Evolutionary conservation across 2,797 vertebrate genomes (phyloP), one percentile per base, ranked within the genome.

Genomic region (Crypturellus tataupa): DNA sequence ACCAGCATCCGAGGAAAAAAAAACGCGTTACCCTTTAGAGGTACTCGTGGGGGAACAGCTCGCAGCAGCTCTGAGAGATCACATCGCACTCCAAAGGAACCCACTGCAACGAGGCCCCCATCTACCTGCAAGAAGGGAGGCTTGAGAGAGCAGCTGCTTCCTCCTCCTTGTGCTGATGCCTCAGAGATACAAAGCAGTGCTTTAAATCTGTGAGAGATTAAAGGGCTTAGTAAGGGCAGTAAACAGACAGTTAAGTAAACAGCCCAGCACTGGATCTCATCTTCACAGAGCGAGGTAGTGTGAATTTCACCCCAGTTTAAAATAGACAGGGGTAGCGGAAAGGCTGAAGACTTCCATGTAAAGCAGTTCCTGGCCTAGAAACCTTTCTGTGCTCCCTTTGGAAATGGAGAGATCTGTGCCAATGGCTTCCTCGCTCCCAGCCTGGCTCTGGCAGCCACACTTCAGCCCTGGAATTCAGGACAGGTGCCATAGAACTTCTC

Each of bases 171-270:
- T 81, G 91, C 40, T 81, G 72, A 81, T 68, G 85, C 80, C 88
- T 78, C 71, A 77, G 88, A 90, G 94, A 89, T 89, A 90, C 83
- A 89, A 80, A 92, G 77, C 77, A 90, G 87, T 33, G 91, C 94
- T 95, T 97, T 65, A 92, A 90, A 88, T 86, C 76, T 87, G 67
- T 16, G 76, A 93, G 76, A 95, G 95, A 93, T 35, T 56, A 75
- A 95, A 83, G 95, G 97, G 95, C 96, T 94, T 92, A 55, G 47
- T 82, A 96, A 94, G 91, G 89, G 86, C 91, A 94, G 94, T 94
- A 97, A 97, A 97, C 95, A 95, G 31, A 68, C 80, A 97, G 93
- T 91, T 95, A 94, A 94, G 98, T 97, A 97, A 98, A 98, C 97
- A 96, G 96, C 97, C 97, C 96, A 94, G 97, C 92, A 92, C 90